phyloP scores from a whole-genome alignment of 2,888 invertebrate genomes.

The Nyleta sp. region DNA sequence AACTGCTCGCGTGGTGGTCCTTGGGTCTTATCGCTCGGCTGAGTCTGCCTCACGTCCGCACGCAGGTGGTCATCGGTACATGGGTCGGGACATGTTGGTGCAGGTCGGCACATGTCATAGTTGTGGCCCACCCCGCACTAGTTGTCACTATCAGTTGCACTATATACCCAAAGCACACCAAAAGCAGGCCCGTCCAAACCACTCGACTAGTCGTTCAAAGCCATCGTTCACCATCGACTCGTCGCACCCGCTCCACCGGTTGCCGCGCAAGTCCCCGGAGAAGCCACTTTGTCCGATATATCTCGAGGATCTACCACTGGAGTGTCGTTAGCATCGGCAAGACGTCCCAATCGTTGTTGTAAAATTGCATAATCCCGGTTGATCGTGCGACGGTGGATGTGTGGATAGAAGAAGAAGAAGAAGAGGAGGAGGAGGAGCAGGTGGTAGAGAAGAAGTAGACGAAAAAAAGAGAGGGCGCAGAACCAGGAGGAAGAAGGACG shows the following conservation, averaged over 20 bases:
- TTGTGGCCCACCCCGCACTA: too few species aligned
- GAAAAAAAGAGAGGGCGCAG: constrained; percentile 1
- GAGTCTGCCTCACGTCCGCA: too few species aligned
- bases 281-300: constrained; percentile 52
- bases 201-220: too few species aligned
- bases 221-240: too few species aligned
- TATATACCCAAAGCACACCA: constrained; percentile 22
- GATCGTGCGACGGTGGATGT: constrained; percentile 54
- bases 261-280: constrained; percentile 49
- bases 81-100: too few species aligned
- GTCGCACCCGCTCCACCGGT: neutral
- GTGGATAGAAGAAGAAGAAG: constrained; percentile 33
- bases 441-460: constrained; percentile 35
- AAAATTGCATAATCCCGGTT: constrained; percentile 60
- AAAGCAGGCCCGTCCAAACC: too few species aligned
- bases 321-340: constrained; percentile 70
- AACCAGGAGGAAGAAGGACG: constrained; percentile 52
- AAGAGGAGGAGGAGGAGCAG: neutral
- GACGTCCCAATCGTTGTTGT: constrained; percentile 62
- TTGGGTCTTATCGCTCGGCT: too few species aligned
- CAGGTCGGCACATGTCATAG: too few species aligned
- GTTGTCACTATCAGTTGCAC: too few species aligned
- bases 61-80: too few species aligned
- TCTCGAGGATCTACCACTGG: constrained; percentile 65
- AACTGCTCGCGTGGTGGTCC: too few species aligned